These are phyloP conservation scores for Macaca fascicularis DNA, from an alignment of 2,113 vertebrate species.

Conservation along the genomic window DNA sequence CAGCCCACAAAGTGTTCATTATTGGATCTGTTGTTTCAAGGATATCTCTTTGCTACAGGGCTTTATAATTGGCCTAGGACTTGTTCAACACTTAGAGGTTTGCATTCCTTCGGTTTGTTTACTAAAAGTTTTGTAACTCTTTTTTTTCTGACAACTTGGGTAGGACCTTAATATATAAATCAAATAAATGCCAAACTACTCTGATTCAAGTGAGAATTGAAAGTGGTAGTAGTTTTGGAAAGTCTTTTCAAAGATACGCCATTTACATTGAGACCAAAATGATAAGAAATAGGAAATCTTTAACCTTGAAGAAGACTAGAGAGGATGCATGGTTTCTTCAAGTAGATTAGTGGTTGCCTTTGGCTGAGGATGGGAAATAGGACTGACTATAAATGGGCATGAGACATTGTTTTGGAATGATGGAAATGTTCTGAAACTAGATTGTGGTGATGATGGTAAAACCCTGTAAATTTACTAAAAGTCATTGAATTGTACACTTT, in stretches of 20 bases:
- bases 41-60: not conserved
- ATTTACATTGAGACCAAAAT: not conserved
- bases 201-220: not conserved
- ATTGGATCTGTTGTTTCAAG: not conserved
- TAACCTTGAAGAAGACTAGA: not conserved
- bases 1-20: not conserved
- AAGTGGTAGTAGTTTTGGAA: not conserved
- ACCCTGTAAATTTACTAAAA: constrained; percentile 1
- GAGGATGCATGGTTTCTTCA: not conserved
- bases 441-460: not conserved
- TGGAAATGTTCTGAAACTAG: not conserved
- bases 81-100: not conserved
- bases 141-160: not conserved
- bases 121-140: not conserved
- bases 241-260: not conserved
- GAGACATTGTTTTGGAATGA: constrained; percentile 3
- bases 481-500: not conserved
- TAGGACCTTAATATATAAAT: not conserved
- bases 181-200: not conserved
- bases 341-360: not conserved
- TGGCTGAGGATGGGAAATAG: not conserved
- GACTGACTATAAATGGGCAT: not conserved
- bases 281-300: not conserved
- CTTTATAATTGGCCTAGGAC: not conserved
- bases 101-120: constrained; percentile 30